phyloP scores from a whole-genome alignment of 2,888 invertebrate species.

The Pycnomerus fuliginosus region DNA sequence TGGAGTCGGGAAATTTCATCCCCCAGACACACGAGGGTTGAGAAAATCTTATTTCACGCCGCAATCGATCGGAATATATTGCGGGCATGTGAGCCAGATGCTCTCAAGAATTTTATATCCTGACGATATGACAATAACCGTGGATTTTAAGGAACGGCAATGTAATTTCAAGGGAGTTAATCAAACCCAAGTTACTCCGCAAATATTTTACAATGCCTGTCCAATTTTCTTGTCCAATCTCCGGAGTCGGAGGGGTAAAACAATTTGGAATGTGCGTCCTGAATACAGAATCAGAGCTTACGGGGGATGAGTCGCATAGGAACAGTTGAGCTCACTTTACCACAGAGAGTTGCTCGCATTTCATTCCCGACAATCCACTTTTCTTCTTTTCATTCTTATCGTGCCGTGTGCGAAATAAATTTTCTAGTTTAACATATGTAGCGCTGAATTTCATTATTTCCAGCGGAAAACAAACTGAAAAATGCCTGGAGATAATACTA shows the following conservation, averaged over 20 bases:
- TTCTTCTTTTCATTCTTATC: constrained; percentile 30
- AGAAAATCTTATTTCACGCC: constrained; percentile 47
- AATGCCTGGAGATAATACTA: constrained; percentile 3
- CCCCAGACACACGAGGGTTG: constrained; percentile 42
- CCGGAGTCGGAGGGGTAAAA: constrained; percentile 45
- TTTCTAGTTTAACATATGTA: too few species aligned
- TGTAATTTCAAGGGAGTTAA: constrained; percentile 28
- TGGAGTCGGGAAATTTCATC: constrained; percentile 48
- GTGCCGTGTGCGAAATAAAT: constrained; percentile 21
- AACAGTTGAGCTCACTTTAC: constrained; percentile 39
- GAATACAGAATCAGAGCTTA: constrained; percentile 41
- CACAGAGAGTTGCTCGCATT: constrained; percentile 31
- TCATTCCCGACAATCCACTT: constrained; percentile 32
- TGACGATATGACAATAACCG: too few species aligned
- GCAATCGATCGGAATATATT: constrained; percentile 45
- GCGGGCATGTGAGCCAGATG: constrained; percentile 35
- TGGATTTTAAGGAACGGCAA: constrained; percentile 1
- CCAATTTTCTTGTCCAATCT: constrained; percentile 48
- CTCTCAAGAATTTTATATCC: constrained; percentile 33
- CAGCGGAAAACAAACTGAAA: constrained; percentile 3
- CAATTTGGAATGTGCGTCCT: constrained; percentile 43
- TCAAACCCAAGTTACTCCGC: constrained; percentile 42
- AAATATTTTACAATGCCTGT: constrained; percentile 48
- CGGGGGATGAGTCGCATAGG: constrained; percentile 36
- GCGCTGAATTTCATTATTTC: constrained; percentile 31